phyloP scores from a whole-genome alignment of 2,888 invertebrate species.

The Rhimphoctona megacephalus region DNA sequence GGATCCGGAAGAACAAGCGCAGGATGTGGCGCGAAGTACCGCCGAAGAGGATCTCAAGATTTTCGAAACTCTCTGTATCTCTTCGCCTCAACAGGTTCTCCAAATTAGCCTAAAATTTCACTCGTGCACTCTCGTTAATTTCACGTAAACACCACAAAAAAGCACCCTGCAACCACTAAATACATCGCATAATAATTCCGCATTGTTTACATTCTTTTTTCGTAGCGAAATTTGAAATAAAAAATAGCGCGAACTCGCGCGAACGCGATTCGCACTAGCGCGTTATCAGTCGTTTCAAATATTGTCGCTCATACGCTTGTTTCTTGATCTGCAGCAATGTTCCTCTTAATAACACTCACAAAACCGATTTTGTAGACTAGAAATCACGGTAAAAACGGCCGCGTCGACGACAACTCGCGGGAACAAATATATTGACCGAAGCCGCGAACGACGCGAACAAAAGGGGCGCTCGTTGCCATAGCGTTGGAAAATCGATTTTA shows the following conservation, averaged over 20 bases:
- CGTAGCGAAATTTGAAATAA: background rate
- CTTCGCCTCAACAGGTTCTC: conserved; percentile 86
- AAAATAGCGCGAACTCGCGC: background rate
- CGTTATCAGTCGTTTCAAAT: background rate
- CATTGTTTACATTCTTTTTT: background rate
- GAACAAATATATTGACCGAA: conserved; percentile 77
- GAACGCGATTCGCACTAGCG: background rate
- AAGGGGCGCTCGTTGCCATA: conserved; percentile 79
- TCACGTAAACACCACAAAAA: background rate
- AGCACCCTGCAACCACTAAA: background rate
- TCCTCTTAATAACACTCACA: background rate
- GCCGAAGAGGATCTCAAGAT: conserved; percentile 91
- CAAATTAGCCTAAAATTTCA: conserved; percentile 25
- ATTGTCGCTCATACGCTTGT: background rate
- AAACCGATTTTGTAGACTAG: background rate
- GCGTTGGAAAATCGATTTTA: conserved; percentile 79
- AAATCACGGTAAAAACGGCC: background rate
- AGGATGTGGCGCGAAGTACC: conserved; percentile 82
- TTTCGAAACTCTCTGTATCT: conserved; percentile 89
- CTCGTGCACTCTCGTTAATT: background rate
- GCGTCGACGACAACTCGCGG: background rate
- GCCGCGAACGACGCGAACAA: conserved; percentile 60
- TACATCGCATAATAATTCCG: background rate
- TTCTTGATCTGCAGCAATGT: background rate
- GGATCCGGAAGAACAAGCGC: conserved; percentile 73